Percentiles rank a stretch among this genome's conserved stretches.
phyloP scores from a whole-genome alignment of 2,113 vertebrate species.

The Heterotis niloticus region DNA sequence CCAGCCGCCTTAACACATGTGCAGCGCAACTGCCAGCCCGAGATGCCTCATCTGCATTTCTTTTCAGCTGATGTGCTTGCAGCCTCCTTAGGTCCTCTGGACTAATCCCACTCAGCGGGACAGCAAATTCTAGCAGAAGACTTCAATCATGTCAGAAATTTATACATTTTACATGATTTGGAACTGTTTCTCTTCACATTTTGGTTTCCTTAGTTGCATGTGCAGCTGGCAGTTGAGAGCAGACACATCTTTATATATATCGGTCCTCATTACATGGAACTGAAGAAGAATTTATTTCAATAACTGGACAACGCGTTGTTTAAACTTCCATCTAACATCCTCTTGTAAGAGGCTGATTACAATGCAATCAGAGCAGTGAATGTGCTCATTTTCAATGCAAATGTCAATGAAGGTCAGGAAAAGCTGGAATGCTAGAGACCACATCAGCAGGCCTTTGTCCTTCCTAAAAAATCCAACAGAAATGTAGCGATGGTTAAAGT shows the following conservation, averaged over 20 bases:
- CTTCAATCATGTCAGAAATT: background rate
- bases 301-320: background rate
- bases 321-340: slow-evolving; percentile 14
- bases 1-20: slow-evolving; percentile 13
- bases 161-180: background rate
- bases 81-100: background rate
- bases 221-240: background rate
- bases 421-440: background rate
- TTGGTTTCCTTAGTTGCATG: background rate
- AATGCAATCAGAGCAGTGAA: slow-evolving; percentile 4
- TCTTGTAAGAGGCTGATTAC: slow-evolving; percentile 12
- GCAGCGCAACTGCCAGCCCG: slow-evolving; percentile 7
- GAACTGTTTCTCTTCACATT: background rate
- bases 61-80: background rate
- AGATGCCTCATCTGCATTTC: slow-evolving; percentile 23
- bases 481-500: background rate
- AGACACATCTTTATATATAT: background rate
- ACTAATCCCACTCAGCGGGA: slow-evolving; percentile 4
- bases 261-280: slow-evolving; percentile 8
- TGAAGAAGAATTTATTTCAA: slow-evolving; percentile 11
- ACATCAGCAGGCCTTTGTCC: background rate
- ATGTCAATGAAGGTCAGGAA: slow-evolving; percentile 18
- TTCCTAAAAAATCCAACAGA: slow-evolving; percentile 1
- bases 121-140: slow-evolving; percentile 1
- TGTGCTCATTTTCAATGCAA: slow-evolving; percentile 13